Conservation (phyloP, 1,140 invertebrate species). For the Dreissena polymorpha region DNA sequence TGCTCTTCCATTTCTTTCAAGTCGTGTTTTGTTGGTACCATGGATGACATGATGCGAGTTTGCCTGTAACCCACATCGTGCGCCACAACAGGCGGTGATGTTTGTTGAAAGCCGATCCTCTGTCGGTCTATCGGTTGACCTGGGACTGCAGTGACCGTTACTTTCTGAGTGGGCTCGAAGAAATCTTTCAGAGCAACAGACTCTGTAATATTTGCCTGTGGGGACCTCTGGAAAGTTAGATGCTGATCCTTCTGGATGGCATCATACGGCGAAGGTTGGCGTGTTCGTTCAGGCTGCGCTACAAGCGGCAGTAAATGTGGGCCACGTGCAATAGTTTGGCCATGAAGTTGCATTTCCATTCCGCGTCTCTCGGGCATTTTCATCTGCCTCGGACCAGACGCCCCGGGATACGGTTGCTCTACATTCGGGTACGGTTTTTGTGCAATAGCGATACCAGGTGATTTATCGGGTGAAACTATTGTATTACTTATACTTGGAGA, state of each 20-base stretch:
- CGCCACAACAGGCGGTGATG: too few relatives aligned
- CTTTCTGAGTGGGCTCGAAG: conserved; percentile 51
- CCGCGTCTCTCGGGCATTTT: background rate
- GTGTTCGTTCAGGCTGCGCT: background rate
- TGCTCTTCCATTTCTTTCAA: too few relatives aligned
- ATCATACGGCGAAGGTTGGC: too few relatives aligned
- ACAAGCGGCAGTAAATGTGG: background rate
- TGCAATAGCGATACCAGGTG: background rate
- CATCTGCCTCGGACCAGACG: background rate
- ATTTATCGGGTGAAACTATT: background rate
- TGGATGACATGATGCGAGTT: too few relatives aligned
- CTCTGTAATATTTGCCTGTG: conserved; percentile 28
- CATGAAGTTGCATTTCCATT: background rate
- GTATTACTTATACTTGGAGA: background rate
- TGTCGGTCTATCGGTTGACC: background rate
- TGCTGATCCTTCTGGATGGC: background rate
- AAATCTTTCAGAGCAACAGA: conserved; percentile 46
- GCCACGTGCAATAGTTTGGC: background rate
- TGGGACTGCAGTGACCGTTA: conserved; percentile 26
- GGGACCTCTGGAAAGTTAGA: too few relatives aligned
- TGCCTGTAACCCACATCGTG: too few relatives aligned
- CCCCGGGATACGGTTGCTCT: background rate
- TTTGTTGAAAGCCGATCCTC: too few relatives aligned
- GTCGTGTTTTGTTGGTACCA: too few relatives aligned
- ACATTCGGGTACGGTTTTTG: background rate